These are phyloP conservation scores for Anomalospiza imberbis DNA, from an alignment of 2,797 vertebrate species.

Conservation along the genomic window DNA sequence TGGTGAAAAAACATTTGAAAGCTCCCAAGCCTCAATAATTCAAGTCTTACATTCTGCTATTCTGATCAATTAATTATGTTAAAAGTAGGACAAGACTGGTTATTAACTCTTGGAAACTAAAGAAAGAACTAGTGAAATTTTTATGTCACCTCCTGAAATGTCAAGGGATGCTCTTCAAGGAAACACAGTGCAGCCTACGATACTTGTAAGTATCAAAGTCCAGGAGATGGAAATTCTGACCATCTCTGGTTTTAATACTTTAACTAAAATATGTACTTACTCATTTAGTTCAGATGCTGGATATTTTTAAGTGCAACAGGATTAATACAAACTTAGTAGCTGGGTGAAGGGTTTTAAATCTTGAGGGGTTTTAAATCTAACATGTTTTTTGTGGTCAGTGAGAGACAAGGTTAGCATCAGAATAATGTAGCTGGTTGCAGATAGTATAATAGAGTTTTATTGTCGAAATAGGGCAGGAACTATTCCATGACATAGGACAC, in stretches of 20 bases:
- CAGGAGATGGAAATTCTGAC: not conserved
- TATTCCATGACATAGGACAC: not conserved
- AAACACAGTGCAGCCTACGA: not conserved
- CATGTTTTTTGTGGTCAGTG: not conserved
- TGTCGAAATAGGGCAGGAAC: constrained; percentile 21
- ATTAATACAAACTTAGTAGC: not conserved
- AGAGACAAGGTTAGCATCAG: not conserved
- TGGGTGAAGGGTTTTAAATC: not conserved
- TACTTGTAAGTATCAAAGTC: not conserved
- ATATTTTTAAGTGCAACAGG: not conserved
- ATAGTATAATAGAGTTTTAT: constrained; percentile 63
- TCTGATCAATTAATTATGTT: not conserved
- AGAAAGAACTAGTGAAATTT: not conserved
- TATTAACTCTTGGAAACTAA: not conserved
- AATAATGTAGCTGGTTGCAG: not conserved
- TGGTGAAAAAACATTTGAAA: not conserved
- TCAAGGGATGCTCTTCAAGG: not conserved
- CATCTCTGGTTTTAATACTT: not conserved
- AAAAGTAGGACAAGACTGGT: not conserved
- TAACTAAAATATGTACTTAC: not conserved
- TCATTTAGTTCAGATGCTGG: not conserved
- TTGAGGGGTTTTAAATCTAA: not conserved
- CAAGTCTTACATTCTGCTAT: not conserved
- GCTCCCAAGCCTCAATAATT: not conserved
- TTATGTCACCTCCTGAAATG: not conserved